Conservation (phyloP, 2,113 vertebrate genomes). For the Pterocles burchelli region DNA sequence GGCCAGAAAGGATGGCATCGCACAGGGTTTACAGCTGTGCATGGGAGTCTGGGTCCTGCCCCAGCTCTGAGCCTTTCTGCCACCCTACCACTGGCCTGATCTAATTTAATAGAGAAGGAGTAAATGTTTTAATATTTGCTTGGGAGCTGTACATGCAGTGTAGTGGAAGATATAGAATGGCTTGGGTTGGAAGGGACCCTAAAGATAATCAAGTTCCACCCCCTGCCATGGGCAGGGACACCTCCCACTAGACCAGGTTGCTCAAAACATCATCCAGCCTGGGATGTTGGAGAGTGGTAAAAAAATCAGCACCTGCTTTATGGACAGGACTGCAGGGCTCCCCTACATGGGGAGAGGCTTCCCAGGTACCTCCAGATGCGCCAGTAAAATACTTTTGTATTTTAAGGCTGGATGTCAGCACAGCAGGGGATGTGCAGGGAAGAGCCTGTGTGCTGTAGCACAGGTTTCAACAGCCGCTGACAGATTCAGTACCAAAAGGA, state of each 20-base stretch:
- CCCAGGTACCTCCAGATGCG: not conserved
- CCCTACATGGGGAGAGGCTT: not conserved
- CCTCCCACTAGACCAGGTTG: too few species aligned
- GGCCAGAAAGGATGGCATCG: not conserved
- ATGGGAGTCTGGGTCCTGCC: too few species aligned
- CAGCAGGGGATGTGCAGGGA: not conserved
- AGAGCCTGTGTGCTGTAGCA: not conserved
- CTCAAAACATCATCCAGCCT: too few species aligned
- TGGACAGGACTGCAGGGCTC: not conserved
- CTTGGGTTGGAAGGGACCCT: too few species aligned
- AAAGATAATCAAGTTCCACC: too few species aligned
- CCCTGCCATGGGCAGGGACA: too few species aligned
- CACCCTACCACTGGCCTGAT: not conserved
- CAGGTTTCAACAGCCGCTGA: not conserved
- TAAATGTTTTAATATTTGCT: not conserved
- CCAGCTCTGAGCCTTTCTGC: not conserved
- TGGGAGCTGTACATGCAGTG: not conserved
- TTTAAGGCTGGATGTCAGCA: fast-evolving
- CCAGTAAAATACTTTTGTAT: not conserved
- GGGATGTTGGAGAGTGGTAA: not conserved
- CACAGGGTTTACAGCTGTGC: fast-evolving
- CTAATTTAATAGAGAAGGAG: not conserved
- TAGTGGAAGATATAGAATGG: not conserved
- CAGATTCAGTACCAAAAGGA: not conserved
- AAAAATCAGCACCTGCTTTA: not conserved